phyloP scores from a whole-genome alignment of 2,113 vertebrate genomes.

The Oryctolagus cuniculus region mOryCun1.1 NC_091433.1:104156001-104156500 shows the following conservation, averaged over 20 bases:
- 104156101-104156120: constrained; percentile 16
- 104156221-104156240: not conserved
- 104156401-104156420: too few relatives aligned
- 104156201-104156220: constrained; percentile 11
- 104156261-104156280: constrained; percentile 33
- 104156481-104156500: too few relatives aligned
- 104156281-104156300: not conserved
- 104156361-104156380: too few relatives aligned
- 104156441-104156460: too few relatives aligned
- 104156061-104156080: constrained; percentile 18
- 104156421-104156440: too few relatives aligned
- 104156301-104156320: too few relatives aligned
- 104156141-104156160: not conserved
- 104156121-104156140: not conserved
- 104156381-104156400: too few relatives aligned
- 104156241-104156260: constrained; percentile 16
- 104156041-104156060: not conserved
- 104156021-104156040: too few relatives aligned
- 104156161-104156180: not conserved
- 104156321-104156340: too few relatives aligned
- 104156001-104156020: too few relatives aligned
- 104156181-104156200: constrained; percentile 9
- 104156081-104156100: not conserved
- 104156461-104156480: too few relatives aligned
- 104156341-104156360: too few relatives aligned